These are phyloP conservation scores for Nomada fucata DNA, from an alignment of 2,888 invertebrate species.

Conservation along the genomic window DNA sequence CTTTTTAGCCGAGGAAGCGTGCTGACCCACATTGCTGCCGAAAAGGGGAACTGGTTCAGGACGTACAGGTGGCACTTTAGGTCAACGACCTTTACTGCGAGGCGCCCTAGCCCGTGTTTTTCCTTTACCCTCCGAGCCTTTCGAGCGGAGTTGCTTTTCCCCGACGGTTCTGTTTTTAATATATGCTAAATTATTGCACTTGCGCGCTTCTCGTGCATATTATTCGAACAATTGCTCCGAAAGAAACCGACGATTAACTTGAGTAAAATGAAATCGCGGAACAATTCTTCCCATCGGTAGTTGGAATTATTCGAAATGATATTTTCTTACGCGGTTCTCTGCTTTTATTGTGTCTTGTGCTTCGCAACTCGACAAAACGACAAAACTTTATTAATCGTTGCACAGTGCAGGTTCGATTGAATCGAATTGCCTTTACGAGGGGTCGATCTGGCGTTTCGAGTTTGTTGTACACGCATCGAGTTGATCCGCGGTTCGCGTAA, in stretches of 20 bases:
- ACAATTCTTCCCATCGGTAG: no score
- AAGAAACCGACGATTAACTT: no score
- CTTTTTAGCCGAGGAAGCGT: conserved; percentile 33
- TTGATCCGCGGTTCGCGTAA: conserved; percentile 3
- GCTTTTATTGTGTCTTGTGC: no score
- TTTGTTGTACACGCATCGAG: background rate
- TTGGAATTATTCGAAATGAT: no score
- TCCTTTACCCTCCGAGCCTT: conserved; percentile 16
- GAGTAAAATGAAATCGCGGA: no score
- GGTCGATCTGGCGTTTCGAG: background rate
- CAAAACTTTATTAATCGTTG: background rate
- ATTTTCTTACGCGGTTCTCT: no score
- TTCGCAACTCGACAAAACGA: no score
- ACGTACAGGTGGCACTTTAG: conserved; percentile 66
- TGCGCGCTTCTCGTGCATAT: no score
- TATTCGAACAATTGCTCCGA: no score
- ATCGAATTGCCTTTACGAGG: background rate
- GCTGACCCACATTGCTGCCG: conserved; percentile 41
- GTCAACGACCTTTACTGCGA: conserved; percentile 58
- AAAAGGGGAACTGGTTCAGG: conserved; percentile 59
- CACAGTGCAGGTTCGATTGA: background rate
- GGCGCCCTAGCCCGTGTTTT: conserved; percentile 55
- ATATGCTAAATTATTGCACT: no score
- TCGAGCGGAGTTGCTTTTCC: background rate
- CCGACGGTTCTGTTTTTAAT: background rate